phyloP scores from a whole-genome alignment of 2,888 invertebrate genomes.

The Acheta domesticus region DNA sequence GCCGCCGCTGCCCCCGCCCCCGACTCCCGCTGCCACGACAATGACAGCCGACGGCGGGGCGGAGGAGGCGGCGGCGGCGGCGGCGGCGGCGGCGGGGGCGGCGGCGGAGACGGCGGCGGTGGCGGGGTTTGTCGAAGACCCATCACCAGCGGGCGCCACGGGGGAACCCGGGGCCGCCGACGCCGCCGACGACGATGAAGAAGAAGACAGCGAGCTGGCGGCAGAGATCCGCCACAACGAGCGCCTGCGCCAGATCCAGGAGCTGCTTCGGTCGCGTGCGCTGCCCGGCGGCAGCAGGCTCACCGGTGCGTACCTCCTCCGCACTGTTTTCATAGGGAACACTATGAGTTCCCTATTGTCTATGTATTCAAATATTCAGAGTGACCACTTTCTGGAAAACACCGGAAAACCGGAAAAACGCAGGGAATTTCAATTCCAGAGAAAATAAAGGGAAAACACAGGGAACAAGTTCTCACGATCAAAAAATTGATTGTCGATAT shows the following conservation, averaged over 20 bases:
- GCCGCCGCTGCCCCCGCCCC: constrained; percentile 39
- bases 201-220: constrained; percentile 49
- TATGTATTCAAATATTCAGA: no score
- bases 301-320: background rate
- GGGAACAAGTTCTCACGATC: no score
- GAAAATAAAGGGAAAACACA: no score
- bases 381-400: no score
- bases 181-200: constrained; percentile 55
- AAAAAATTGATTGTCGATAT: no score
- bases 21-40: constrained; percentile 41
- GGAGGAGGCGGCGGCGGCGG: constrained; percentile 41
- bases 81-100: background rate
- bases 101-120: background rate
- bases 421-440: no score
- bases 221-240: constrained; percentile 59
- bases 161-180: constrained; percentile 42
- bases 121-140: background rate
- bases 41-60: constrained; percentile 48
- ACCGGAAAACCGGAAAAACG: no score
- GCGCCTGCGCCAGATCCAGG: constrained; percentile 66
- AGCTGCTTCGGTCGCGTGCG: constrained; percentile 50
- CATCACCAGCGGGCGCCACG: no score
- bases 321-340: no score
- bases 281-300: background rate
- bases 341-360: no score